These are phyloP conservation scores for Herpailurus yagouaroundi DNA, from an alignment of 2,113 vertebrate genomes.

Conservation along the genomic window DNA sequence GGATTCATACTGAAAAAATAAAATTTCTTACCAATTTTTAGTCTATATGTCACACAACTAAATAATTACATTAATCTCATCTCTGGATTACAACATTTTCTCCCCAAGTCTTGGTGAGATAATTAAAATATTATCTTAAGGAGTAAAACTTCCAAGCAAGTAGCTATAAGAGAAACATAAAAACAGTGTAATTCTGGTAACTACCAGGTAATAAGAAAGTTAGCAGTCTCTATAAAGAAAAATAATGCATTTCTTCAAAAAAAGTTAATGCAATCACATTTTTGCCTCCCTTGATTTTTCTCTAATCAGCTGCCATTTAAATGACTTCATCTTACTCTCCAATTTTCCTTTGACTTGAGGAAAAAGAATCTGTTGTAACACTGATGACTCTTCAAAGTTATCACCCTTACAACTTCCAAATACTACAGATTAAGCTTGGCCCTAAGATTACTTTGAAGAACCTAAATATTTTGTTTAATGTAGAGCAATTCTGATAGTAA, in stretches of 20 bases:
- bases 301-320: not conserved
- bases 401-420: not conserved
- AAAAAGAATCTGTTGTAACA: slow-evolving; percentile 18
- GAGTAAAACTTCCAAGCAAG: not conserved
- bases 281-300: not conserved
- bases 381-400: not conserved
- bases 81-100: not conserved
- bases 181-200: not conserved
- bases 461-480: not conserved
- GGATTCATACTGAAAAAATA: not conserved
- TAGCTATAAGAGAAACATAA: slow-evolving; percentile 5
- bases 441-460: slow-evolving; percentile 11
- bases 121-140: slow-evolving; percentile 22
- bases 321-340: not conserved
- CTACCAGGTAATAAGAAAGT: not conserved
- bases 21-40: not conserved
- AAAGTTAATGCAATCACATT: not conserved
- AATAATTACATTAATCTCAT: slow-evolving; percentile 12
- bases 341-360: not conserved
- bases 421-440: not conserved
- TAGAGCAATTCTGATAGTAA: not conserved
- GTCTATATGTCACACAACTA: not conserved
- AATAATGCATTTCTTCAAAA: not conserved
- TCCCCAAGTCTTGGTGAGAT: not conserved
- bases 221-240: not conserved